These are phyloP conservation scores for Lepidocyrtinus sp. DNA, from an alignment of 2,888 invertebrate species.

Conservation along the genomic window DNA sequence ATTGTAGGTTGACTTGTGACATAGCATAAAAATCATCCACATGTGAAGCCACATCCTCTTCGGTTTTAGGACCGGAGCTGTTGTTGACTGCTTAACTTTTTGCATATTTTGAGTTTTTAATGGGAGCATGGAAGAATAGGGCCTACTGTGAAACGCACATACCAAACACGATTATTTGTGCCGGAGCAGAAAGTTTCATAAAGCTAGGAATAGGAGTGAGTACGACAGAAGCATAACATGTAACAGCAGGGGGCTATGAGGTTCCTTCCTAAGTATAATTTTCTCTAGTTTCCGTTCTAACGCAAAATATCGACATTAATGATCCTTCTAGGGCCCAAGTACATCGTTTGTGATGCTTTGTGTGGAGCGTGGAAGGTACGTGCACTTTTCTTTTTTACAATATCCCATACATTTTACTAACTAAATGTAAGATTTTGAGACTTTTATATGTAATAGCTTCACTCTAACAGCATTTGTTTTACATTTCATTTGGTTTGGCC, in stretches of 20 bases:
- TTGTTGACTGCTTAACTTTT: not conserved
- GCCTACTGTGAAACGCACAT: no score
- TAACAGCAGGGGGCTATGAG: constrained; percentile 47
- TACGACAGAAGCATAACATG: constrained; percentile 19
- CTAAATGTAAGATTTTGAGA: no score
- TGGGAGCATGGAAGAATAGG: not conserved
- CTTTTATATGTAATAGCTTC: not conserved
- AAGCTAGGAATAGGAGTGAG: not conserved
- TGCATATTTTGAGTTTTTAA: not conserved
- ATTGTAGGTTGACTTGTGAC: not conserved
- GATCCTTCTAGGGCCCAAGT: constrained; percentile 66
- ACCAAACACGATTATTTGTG: no score
- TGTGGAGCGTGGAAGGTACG: constrained; percentile 68
- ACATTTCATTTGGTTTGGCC: no score
- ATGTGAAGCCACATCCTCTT: constrained; percentile 5
- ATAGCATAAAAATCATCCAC: constrained; percentile 12
- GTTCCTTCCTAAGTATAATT: constrained; percentile 34
- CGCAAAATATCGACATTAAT: constrained; percentile 60
- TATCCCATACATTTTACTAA: not conserved
- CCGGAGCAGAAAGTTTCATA: not conserved
- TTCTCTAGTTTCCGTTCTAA: constrained; percentile 54
- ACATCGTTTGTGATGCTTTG: constrained; percentile 70
- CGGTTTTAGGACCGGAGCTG: not conserved
- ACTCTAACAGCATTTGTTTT: no score
- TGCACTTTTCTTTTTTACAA: not conserved